Evolutionary conservation across 2,113 vertebrate species (phyloP).

Genomic region (Lampris incognitus): DNA sequence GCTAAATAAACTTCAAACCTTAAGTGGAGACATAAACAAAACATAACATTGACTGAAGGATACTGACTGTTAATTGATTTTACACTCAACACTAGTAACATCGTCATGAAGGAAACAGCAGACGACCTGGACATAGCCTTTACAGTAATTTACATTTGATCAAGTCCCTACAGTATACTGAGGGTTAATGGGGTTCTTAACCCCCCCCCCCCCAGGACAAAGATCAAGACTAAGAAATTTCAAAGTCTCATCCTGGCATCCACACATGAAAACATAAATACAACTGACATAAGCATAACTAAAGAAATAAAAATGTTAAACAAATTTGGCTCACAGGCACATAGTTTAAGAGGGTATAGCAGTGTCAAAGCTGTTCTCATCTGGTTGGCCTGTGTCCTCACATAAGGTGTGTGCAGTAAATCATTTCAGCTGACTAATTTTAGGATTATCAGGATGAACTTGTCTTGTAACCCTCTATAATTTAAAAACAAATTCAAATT

Average conservation of each 20-base stretch:
- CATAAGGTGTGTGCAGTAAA: slow-evolving; percentile 17
- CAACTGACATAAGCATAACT: not conserved
- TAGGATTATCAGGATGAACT: too few species aligned
- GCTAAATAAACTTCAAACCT: not conserved
- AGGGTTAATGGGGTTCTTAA: not conserved
- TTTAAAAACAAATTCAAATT: too few species aligned
- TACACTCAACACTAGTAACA: slow-evolving; percentile 11
- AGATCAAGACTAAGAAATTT: not conserved
- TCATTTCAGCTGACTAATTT: too few species aligned
- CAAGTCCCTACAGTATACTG: not conserved
- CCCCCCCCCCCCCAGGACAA: not conserved
- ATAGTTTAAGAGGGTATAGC: too few species aligned
- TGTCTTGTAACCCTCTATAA: too few species aligned
- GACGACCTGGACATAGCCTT: not conserved
- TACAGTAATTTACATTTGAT: not conserved
- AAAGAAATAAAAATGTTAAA: not conserved
- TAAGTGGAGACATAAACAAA: not conserved
- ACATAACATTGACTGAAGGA: not conserved
- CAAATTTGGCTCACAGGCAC: too few species aligned
- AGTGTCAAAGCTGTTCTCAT: not conserved
- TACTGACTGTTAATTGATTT: slow-evolving; percentile 27
- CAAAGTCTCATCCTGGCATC: not conserved
- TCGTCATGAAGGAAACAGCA: slow-evolving; percentile 3
- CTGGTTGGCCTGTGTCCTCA: not conserved
- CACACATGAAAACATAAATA: not conserved